Evolutionary conservation across 2,113 vertebrate genomes (phyloP).

Genomic region (Pristiophorus japonicus): DNA sequence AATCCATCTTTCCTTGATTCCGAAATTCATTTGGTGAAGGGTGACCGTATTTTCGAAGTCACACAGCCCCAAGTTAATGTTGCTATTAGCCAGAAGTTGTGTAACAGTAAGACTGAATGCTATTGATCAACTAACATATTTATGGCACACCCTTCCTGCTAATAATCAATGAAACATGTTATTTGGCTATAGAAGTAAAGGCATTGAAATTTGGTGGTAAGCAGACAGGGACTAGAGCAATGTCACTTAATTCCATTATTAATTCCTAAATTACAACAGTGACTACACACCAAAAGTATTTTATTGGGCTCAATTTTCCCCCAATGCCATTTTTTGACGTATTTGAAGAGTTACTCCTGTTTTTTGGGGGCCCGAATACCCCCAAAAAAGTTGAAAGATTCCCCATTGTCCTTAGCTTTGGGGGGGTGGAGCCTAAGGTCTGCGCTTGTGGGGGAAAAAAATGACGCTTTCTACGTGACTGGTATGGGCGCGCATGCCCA

Average conservation of each 20-base stretch:
- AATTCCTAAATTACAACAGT: too few relatives aligned
- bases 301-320: too few relatives aligned
- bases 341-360: too few relatives aligned
- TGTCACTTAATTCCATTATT: not conserved
- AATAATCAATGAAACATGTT: not conserved
- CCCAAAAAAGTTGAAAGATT: too few relatives aligned
- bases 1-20: not conserved
- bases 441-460: too few relatives aligned
- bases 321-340: too few relatives aligned
- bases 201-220: not conserved
- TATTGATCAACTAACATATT: not conserved
- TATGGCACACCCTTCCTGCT: not conserved
- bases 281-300: too few relatives aligned
- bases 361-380: too few relatives aligned
- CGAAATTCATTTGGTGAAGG: not conserved
- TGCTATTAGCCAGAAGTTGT: not conserved
- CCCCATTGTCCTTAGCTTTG: too few relatives aligned
- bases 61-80: not conserved
- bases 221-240: not conserved
- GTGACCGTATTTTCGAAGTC: not conserved
- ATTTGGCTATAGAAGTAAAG: not conserved
- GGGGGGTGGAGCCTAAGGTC: too few relatives aligned
- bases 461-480: too few relatives aligned
- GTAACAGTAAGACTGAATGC: not conserved
- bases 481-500: too few relatives aligned